Evolutionary conservation across 2,113 vertebrate species (phyloP).

Genomic region (Eonycteris spelaea): DNA sequence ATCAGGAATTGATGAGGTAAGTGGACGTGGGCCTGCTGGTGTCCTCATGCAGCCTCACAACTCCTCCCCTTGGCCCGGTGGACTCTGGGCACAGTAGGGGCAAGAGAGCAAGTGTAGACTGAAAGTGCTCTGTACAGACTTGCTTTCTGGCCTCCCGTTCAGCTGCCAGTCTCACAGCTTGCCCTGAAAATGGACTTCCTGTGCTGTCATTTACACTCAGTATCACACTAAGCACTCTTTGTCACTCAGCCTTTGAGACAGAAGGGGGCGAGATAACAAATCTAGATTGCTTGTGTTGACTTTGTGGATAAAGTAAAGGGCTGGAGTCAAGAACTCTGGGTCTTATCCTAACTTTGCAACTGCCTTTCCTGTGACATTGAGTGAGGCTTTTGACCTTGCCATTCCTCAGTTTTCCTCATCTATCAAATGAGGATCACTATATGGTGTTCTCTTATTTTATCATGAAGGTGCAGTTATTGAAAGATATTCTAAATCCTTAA

Average conservation of each 20-base stretch:
- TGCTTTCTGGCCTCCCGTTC: constrained; percentile 38
- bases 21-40: neutral
- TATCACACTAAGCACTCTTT: constrained; percentile 67
- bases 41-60: neutral
- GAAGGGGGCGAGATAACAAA: constrained; percentile 70
- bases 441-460: neutral
- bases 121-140: constrained; percentile 24
- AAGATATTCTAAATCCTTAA: neutral
- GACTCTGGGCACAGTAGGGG: neutral
- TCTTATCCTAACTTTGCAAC: constrained; percentile 56
- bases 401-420: neutral
- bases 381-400: constrained; percentile 38
- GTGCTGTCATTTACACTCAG: constrained; percentile 71
- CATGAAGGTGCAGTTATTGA: neutral
- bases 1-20: neutral
- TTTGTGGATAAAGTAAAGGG: constrained; percentile 72
- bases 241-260: constrained; percentile 72
- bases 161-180: constrained; percentile 67
- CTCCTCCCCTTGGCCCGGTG: neutral
- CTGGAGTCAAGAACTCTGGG: constrained; percentile 63
- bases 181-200: constrained; percentile 71
- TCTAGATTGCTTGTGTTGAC: constrained; percentile 72
- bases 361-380: constrained; percentile 57
- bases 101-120: neutral
- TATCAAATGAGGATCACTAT: neutral